Base-by-base conservation (phyloP, 2,888 invertebrate species). In the Acanthosepion lycidas region DNA sequence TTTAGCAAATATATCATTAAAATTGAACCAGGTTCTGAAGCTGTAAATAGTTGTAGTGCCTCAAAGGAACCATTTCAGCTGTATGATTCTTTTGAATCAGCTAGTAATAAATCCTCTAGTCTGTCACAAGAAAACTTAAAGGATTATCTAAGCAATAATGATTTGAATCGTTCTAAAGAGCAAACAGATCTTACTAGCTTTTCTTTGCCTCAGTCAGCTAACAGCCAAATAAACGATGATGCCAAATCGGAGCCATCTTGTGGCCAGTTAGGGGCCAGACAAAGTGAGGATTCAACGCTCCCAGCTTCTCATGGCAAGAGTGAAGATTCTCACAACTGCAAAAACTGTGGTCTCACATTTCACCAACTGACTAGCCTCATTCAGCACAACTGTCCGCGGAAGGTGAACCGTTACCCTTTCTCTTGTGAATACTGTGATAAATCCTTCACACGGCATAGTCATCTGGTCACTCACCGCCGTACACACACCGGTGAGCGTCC, bases 381-480 rank as follows among this genome's bases (percentile, higher is more conserved):
- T 78, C 78, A 78, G 78, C 78, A 78, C 78, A 78, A 93, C 26
- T 93, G 51, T 53, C 53, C 49, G 9, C 49, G 53, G 49, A 53
- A n/a, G 6, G 48, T 53, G n/a, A 53, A 93, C 28, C n/a, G 93
- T 51, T 48, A 8, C 18, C 12, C 51, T 93, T 93, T 53, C 51
- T 93, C 48, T 93, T 93, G 93, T 9, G 93, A 93, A 93, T 93
- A 49, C 93, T 93, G 93, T 51, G 93, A 93, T 93, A 93, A 93
- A 53, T 48, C 93, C 51, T 93, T 93, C 93, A n/a, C 93, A 12
- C 93, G 93, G 93, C 53, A 53, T 51, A 53, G 93, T 53, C 93
- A n/a, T 18, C n/a, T 93, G 93, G 93, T 93, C 53, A 93, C 93
- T 53, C 93, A 93, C 26, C 28, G 93, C 0, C 93, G 93, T 26